Evolutionary conservation across 2,113 vertebrate species (phyloP).

Genomic region (Caretta caretta): DNA sequence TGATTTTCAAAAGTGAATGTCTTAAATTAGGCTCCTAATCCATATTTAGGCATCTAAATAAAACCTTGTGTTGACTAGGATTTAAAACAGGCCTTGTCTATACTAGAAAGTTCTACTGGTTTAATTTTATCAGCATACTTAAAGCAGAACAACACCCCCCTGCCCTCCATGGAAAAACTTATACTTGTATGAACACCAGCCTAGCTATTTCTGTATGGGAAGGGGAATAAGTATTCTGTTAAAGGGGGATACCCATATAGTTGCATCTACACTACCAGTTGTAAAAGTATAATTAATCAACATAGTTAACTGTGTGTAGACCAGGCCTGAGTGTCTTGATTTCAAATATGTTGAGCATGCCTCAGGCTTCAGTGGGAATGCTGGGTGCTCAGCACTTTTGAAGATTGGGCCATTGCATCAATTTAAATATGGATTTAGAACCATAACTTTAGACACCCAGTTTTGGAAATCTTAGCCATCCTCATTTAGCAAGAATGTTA

Average conservation of each 20-base stretch:
- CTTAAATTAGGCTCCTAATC: background rate
- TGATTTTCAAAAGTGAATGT: background rate
- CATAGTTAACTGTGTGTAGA: background rate
- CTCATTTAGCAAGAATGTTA: background rate
- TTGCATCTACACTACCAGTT: background rate
- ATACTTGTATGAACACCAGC: background rate
- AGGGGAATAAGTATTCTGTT: background rate
- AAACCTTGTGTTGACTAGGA: background rate
- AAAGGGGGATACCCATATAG: background rate
- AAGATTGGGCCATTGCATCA: background rate
- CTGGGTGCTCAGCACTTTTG: fast-evolving
- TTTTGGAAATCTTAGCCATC: background rate
- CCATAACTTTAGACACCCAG: fast-evolving
- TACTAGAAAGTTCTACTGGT: background rate
- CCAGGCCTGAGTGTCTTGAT: background rate
- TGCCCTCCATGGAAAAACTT: background rate
- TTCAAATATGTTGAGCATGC: background rate
- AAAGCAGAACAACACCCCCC: background rate
- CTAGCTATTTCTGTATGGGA: background rate
- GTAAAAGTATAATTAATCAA: background rate
- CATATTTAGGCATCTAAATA: background rate
- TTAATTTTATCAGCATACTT: background rate
- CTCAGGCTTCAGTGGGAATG: background rate
- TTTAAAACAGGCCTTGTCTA: background rate
- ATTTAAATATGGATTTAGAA: background rate